phyloP scores from a whole-genome alignment of 37 sponge, comb jelly and placozoan genomes.

The Hormiphora californensis region DNA sequence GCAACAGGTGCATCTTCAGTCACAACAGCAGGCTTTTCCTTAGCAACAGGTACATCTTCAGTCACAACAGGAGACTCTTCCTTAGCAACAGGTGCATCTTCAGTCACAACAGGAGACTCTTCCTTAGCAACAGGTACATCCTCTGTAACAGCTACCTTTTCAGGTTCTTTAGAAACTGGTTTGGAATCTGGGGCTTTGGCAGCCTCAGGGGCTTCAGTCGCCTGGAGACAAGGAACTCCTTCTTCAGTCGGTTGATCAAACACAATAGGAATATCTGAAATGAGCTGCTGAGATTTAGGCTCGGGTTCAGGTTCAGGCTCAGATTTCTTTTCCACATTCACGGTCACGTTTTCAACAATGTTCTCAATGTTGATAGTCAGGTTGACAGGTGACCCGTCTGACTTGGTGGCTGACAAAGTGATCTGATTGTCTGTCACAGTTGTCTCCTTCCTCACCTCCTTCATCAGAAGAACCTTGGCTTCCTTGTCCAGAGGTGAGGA shows the following conservation, averaged over 20 bases:
- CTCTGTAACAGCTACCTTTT: not conserved
- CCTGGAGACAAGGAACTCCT: too few species aligned
- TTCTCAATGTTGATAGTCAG: slow-evolving; percentile 17
- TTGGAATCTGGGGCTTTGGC: too few species aligned
- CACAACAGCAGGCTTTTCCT: not conserved
- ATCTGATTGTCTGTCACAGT: not conserved
- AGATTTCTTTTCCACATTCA: too few species aligned
- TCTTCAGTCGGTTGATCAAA: too few species aligned
- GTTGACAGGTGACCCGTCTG: slow-evolving; percentile 25
- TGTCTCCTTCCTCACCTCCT: not conserved
- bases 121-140: not conserved
- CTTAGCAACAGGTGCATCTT: not conserved
- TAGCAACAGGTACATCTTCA: not conserved
- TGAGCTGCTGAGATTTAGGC: too few species aligned
- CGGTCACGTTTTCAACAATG: not conserved
- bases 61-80: not conserved
- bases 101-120: not conserved
- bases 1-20: not conserved
- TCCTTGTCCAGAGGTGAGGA: not conserved
- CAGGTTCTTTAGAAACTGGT: not conserved
- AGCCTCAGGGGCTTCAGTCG: too few species aligned
- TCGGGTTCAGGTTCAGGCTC: too few species aligned
- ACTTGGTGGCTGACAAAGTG: not conserved
- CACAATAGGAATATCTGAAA: too few species aligned
- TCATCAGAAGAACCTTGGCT: not conserved